These are phyloP conservation scores for Irena cyanogastra DNA, from an alignment of 2,113 vertebrate genomes.

Conservation along the genomic window DNA sequence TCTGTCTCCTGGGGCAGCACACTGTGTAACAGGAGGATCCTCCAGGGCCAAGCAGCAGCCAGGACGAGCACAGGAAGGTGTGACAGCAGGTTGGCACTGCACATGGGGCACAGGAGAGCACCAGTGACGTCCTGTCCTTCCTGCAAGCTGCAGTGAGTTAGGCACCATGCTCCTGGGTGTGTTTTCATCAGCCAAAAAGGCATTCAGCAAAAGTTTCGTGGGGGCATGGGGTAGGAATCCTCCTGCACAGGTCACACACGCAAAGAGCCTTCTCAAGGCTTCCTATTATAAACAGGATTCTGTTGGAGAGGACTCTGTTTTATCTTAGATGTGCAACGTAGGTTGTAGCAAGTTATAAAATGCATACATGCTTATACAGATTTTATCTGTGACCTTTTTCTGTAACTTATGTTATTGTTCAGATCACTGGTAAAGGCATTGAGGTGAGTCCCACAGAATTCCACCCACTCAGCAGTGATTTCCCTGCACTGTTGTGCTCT, in stretches of 20 bases:
- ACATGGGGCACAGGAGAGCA: not conserved
- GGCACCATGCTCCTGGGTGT: not conserved
- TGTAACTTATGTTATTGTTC: not conserved
- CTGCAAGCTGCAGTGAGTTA: not conserved
- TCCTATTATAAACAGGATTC: not conserved
- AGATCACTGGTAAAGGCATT: not conserved
- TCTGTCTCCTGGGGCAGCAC: not conserved
- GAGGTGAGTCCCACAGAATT: not conserved
- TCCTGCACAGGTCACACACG: not conserved
- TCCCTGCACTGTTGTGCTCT: not conserved
- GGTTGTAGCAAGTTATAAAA: not conserved
- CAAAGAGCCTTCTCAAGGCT: not conserved
- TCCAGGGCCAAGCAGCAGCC: not conserved
- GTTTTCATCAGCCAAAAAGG: not conserved
- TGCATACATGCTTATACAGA: not conserved
- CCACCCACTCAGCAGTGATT: not conserved
- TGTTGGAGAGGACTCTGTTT: not conserved
- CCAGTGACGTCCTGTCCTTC: not conserved
- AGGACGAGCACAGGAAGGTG: not conserved
- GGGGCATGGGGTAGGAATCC: not conserved
- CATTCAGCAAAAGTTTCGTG: not conserved
- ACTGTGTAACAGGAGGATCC: not conserved
- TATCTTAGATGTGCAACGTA: not conserved
- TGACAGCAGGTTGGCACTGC: not conserved
- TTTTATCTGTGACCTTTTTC: not conserved